Evolutionary conservation across 2,888 invertebrate genomes (phyloP), one percentile per base, ranked within the genome.

Genomic region (Tipula unca): DNA sequence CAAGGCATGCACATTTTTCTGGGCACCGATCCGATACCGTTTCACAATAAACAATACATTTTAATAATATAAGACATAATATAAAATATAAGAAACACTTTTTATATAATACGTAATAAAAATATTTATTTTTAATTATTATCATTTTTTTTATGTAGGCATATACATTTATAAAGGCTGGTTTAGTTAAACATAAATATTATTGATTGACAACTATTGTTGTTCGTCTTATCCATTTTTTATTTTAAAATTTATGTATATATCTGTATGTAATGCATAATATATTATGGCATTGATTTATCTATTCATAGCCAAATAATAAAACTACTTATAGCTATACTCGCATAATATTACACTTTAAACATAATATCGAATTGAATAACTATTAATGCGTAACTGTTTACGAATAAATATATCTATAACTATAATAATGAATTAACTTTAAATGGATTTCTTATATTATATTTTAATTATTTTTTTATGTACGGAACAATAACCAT

Each of bases 1-100:
- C 94, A 88, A 96, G 91, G 90, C 96, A 96, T 89, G 92, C 92
- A 91, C 96, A 96, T 86, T 89, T 88, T 88, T 92, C 92, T 86
- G 95, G 95, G 89, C 95, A 96, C 89, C 92, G 92, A 89, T 91
- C 89, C 84, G 29, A 86, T 84, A 85, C 85, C 85, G 69, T 86
- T 82, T 86, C 85, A 85, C 83, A 83, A 83, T 83, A 83, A 29
- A 83, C 83, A 32, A 83, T 32, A 32, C 32, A 35, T 83, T 32
- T 32, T 32, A 83, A 32, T 32, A 83, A 83, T 0, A 83, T 32
- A 83, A 69, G 69, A 25, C 69, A 25, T 69, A 69, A 25, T 25
- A 69, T 69, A 69, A 69, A 13, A 69, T 69, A 69, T 69, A 69
- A 69, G 69, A 69, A 69, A 69, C 69, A 69, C 25, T 69, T 69